Conservation (phyloP, 2,888 invertebrate species). For the Agrenia bidenticulata region DNA sequence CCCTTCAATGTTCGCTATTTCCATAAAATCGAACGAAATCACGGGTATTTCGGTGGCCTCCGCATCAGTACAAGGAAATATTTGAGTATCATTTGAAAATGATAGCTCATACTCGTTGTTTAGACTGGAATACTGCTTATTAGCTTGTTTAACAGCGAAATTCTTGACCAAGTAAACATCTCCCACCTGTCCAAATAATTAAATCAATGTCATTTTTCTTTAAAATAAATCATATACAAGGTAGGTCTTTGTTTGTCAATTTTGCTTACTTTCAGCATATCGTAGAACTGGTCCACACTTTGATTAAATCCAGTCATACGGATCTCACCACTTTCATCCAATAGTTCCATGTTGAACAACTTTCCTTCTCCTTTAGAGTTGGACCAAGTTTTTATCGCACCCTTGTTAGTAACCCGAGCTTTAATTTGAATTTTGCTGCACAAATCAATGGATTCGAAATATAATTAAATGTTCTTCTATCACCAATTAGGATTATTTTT, state of each 20-base stretch:
- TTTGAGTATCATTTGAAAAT: constrained; percentile 71
- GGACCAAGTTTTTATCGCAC: constrained; percentile 79
- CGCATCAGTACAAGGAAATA: constrained; percentile 59
- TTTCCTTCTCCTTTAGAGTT: constrained; percentile 92
- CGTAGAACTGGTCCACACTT: constrained; percentile 82
- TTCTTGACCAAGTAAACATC: constrained; percentile 85
- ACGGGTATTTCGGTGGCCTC: constrained; percentile 69
- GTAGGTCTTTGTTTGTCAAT: neutral
- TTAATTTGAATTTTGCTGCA: constrained; percentile 80
- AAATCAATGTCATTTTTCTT: neutral
- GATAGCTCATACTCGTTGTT: constrained; percentile 97
- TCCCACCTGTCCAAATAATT: constrained; percentile 62
- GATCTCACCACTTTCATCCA: constrained; percentile 93
- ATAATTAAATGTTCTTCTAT: constrained; percentile 5
- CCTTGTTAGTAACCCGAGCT: constrained; percentile 82
- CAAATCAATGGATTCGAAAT: neutral
- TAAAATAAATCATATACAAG: neutral
- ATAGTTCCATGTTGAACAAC: constrained; percentile 86
- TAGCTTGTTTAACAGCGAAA: constrained; percentile 85
- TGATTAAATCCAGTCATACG: constrained; percentile 86
- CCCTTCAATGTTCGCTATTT: constrained; percentile 71
- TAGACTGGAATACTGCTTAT: constrained; percentile 79
- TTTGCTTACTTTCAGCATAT: constrained; percentile 73
- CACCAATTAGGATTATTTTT: neutral
- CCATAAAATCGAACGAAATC: constrained; percentile 73